phyloP scores from a whole-genome alignment of 2,888 invertebrate species.

The Tinea pellionella region DNA sequence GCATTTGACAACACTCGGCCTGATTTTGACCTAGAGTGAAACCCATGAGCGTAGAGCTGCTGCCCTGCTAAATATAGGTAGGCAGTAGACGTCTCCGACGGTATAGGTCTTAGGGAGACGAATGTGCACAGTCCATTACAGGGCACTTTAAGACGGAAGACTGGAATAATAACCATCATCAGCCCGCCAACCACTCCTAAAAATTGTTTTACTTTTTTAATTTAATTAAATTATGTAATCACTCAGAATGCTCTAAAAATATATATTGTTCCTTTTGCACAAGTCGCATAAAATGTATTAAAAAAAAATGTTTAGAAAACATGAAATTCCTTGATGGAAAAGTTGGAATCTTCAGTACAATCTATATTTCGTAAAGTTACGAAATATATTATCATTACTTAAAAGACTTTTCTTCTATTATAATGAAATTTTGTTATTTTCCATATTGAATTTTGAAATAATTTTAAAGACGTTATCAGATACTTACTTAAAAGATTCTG shows the following conservation, averaged over 20 bases:
- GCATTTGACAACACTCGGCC: too few relatives aligned
- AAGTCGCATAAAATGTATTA: neutral
- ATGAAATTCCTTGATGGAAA: conserved; percentile 1
- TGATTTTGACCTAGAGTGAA: too few relatives aligned
- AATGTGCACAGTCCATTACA: too few relatives aligned
- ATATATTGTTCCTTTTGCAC: neutral
- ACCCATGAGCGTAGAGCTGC: too few relatives aligned
- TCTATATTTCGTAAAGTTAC: conserved; percentile 10
- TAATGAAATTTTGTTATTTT: neutral
- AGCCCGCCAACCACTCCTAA: too few relatives aligned
- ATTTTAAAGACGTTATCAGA: neutral
- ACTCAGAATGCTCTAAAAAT: neutral
- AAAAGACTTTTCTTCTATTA: conserved; percentile 2
- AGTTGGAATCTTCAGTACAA: neutral
- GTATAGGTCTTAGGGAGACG: too few relatives aligned
- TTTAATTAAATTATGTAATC: neutral
- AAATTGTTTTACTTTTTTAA: neutral
- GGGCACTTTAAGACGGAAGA: too few relatives aligned
- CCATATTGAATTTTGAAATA: neutral
- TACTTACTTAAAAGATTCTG: neutral
- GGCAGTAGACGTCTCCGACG: too few relatives aligned
- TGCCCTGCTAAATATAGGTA: too few relatives aligned
- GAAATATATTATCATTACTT: conserved; percentile 12
- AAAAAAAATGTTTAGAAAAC: neutral
- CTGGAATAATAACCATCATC: too few relatives aligned